Base-by-base conservation (phyloP, 1,140 invertebrate genomes). In the Oreohelix idahoensis region DNA sequence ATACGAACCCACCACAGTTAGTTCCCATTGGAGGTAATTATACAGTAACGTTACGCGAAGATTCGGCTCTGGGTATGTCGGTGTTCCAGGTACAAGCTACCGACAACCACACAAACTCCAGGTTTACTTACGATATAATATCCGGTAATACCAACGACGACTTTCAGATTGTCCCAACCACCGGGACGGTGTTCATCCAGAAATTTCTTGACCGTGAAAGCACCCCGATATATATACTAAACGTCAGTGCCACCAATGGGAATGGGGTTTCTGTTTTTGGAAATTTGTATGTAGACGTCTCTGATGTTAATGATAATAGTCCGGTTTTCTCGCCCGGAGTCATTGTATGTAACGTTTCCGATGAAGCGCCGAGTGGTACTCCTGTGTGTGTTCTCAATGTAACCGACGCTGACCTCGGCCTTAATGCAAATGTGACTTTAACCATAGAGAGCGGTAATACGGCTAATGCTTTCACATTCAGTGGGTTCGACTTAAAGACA, bases 241-340 rank as follows among this genome's bases (percentile, higher is more conserved):
- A 5, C 10, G 23, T 82, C 20, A 51, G 26, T 8, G 80, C 71
- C 1, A 35, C 35, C 15, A 35, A 82, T 49, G 36, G 71, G 32
- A 74, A 58, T 13, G 49, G 49, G 26, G 1, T 20, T 17, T 13
- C 29, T 5, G 36, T 29, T 0, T 45, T 26, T 17, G 80, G 2
- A 39, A 58, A 26, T 1, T 4, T 82, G 70, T 58, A 15, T 26
- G 32, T 82, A 66, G n/a, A 32, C 13, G n/a, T 82, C 23, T 17
- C n/a, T 11, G 80, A 82, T 45, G 39, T 75, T 2, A 82, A 82
- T 36, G 80, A 82, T 36, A 75, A 75, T 35, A 23, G 75, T 29
- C 80, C 80, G 11, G 35, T 58, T 5, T 75, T 82, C n/a, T 36
- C 71, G 0, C 45, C 38, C 38, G 32, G 0, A 17, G 71, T 82